Evolutionary conservation across 1,140 invertebrate genomes (phyloP), one percentile per base, ranked within the genome.

Genomic region (Musca vetustissima): DNA sequence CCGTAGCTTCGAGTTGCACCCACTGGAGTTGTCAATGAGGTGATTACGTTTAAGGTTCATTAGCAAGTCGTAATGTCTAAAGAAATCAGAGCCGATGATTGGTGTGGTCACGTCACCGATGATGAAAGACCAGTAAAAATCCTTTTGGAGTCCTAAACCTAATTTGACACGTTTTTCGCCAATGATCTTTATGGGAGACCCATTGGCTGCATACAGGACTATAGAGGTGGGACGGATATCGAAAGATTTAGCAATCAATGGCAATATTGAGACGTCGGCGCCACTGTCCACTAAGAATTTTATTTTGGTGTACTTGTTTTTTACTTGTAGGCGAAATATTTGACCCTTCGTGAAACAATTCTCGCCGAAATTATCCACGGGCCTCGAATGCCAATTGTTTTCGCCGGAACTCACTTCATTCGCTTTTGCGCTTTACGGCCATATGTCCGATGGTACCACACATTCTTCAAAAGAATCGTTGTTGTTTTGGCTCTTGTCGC

Each of bases 361-460:
- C 6, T 55, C 21, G 28, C 52, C 1, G 32, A 17, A 32, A 25
- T 2, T 13, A 6, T 3, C 15, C 17, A 25, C 19, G 17, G 21
- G 66, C 24, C 28, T 1, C 22, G 1, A 4, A 15, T 47, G 52
- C 24, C 66, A 57, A n/a, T 28, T 8, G 9, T 24, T 1, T 24
- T 14, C 7, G 32, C 3, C n/a, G 66, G 8, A 9, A n/a, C n/a
- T n/a, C n/a, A 68, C 13, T 13, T 9, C 28, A n/a, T 47, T 1
- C 15, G 43, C 22, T 68, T 68, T n/a, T 24, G 17, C 1, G 66
- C 66, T 2, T 59, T 48, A 15, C 15, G 25, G 3, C 32, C 52
- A 21, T 57, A 48, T 43, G 57, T 67, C 25, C 47, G 19, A 21
- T 68, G 66, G 15, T 68, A 68, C 66, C 53, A 68, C n/a, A 32